Evolutionary conservation across 2,888 invertebrate genomes (phyloP), one percentile per base, ranked within the genome.

Genomic region (Calliopum simillimum): DNA sequence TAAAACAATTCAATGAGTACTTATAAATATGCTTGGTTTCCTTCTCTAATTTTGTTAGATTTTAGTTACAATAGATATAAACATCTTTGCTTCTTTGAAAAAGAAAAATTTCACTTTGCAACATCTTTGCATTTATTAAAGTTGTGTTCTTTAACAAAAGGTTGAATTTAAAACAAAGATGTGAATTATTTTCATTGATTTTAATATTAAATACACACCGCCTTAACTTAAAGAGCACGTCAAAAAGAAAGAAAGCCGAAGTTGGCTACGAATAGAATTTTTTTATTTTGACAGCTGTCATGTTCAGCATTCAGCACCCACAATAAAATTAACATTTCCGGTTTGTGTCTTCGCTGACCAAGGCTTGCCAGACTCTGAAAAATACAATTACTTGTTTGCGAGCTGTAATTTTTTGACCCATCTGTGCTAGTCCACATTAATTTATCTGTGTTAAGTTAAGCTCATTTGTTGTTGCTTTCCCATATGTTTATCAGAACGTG

Each of bases 241-340:
- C 81, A 83, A 83, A 84, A 82, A 84, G 82, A 83, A 82, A 81
- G 82, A 79, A 76, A 76, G 63, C 69, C 67, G 80, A 83, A 84
- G 82, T 83, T 81, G 79, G 82, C 69, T 56, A 76, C 76, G 71
- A 64, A 78, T 47, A 4, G 64, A 61, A n/a, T 59, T 46, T 47
- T 51, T 13, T 62, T 23, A 61, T 56, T 68, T 25, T 74, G 51
- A 67, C 67, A 64, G 19, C 55, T 71, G 70, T 70, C 73, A 74
- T 19, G 4, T 13, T 6, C n/a, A n/a, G 4, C 44, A 46, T 33
- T 11, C 73, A 76, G 70, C 63, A 62, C 71, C 74, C 68, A 61
- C 76, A 80, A 76, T 49, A 70, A 53, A n/a, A 14, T 11, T 6
- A 8, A 6, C 3, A 49, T n/a, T 19, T 72, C 74, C 76, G 77